Base-by-base conservation (phyloP, 2,113 vertebrate species). In the Myotis davidii region DNA sequence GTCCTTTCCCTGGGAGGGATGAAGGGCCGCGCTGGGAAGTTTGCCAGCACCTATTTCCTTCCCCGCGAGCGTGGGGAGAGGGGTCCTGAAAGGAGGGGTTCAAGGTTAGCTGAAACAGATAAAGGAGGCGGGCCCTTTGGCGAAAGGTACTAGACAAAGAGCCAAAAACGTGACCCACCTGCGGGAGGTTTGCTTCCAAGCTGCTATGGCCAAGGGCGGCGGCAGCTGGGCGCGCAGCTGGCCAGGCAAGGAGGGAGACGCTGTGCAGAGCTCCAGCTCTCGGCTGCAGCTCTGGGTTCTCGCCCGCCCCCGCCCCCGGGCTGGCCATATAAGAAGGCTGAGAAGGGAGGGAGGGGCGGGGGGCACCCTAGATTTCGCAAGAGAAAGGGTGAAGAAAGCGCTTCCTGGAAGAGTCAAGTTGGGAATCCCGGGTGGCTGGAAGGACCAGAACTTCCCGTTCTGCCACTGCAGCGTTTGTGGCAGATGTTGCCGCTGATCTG, bases 351-450 rank as follows among this genome's bases (percentile, higher is more conserved):
- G 91, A 79, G 92, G 3, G 45, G 42, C 42, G 59, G 59, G 59
- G 56, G 85, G 82, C 73, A 69, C 8, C 29, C 42, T 83, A 6
- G 82, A 78, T 98, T 97, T 94, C 96, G 96, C 90, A 98, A 98
- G 92, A 95, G 37, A 23, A 85, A 64, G 21, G 20, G 59, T 89
- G 92, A 83, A 82, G 79, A 89, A 90, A 97, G 91, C 9, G 72
- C 67, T 97, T 98, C 94, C 97, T 7, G 96, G 94, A 97, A 96
- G 96, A 45, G 70, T 81, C 34, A 42, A 14, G 21, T 45, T 72
- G 97, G 97, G 87, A 97, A 95, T 95, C 90, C 90, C 77, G 2
- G 17, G 34, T 88, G 74, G 69, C 94, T 83, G 56, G 82, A 94
- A 88, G 50, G 77, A 92, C 90, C 73, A 70, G 95, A 90, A 92